Base-by-base conservation (phyloP, 1,140 invertebrate genomes). In the Trachymyrmex septentrionalis region DNA sequence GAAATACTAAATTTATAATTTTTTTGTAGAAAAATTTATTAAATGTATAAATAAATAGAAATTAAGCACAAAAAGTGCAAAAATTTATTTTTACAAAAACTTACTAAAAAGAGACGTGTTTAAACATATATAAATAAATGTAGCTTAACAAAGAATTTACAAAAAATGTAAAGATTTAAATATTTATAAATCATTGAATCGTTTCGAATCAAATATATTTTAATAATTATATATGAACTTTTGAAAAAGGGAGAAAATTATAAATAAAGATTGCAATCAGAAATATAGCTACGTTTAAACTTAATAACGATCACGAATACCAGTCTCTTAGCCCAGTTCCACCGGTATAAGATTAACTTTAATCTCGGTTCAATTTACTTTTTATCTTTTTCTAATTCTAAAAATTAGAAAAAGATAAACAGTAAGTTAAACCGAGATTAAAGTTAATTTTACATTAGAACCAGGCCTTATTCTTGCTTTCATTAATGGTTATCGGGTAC, bases 401-500 rank as follows among this genome's bases (percentile, higher is more conserved):
- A 44, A 10, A 44, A 44, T 44, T 44, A 44, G 38, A 44, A 44
- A 44, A 44, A 44, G 38, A 44, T 44, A 44, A 44, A 44, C 38
- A 44, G 38, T 44, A 44, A 44, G 38, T 44, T 44, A 44, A 38
- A 44, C 10, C 1, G 2, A 44, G 9, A 44, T 44, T 44, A 44
- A 44, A 44, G 38, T 44, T 44, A 44, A 44, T 44, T 10, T 44
- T 44, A 44, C 2, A 3, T 44, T 10, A 10, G 38, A 44, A 44
- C 2, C 9, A 9, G 4, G n/a, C 2, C 30, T 57, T 69, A 67
- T 21, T 57, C 53, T 59, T 57, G 50, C 21, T 59, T 81, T 81
- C 66, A 59, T 44, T 48, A 34, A 24, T 53, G 53, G 21, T 81
- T 69, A 81, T 57, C 66, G 55, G 44, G 16, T 71, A 71, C 21